Base-by-base conservation (phyloP, 2,888 invertebrate species). In the Anthophora plumipes region DNA sequence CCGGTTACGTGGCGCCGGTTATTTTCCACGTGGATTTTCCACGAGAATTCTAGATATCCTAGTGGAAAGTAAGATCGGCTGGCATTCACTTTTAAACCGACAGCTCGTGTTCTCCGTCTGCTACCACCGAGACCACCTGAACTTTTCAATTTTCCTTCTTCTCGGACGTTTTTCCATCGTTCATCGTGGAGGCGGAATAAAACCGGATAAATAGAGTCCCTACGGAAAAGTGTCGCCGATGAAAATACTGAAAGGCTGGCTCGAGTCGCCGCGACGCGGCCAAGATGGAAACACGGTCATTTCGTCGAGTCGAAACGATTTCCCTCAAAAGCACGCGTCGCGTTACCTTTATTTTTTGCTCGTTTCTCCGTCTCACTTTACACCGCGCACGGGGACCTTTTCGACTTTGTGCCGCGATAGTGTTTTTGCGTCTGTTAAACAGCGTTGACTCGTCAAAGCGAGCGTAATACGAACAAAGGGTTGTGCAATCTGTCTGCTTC, bases 231-330 rank as follows among this genome's bases (percentile, higher is more conserved):
- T 57, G 68, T 71, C 57, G 55, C 5, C 52, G 82, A 86, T 85
- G 83, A 77, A 82, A 84, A 85, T 75, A 69, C 79, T 72, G 64
- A 50, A 78, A 77, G n/a, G n/a, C n/a, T n/a, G 63, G 71, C 60
- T 66, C 54, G 52, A n/a, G 12, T 63, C 37, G 74, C 39, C 52
- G 50, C 11, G 14, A 64, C 75, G n/a, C 57, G 54, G 73, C 17
- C 74, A 75, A 71, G 79, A 79, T 82, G 78, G 76, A 84, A 85
- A 84, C 55, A 60, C 66, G 68, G 70, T 48, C 70, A 59, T 81
- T 78, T 69, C 71, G 14, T 12, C 50, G 52, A 22, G 22, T 20
- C 25, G 31, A 59, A 63, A 77, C 60, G 59, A 66, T 75, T 69
- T 46, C 48, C 57, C 55, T 69, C 14, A 73, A 73, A 60, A n/a